phyloP scores from a whole-genome alignment of 2,888 invertebrate species.

The Oasisia sp. region DNA sequence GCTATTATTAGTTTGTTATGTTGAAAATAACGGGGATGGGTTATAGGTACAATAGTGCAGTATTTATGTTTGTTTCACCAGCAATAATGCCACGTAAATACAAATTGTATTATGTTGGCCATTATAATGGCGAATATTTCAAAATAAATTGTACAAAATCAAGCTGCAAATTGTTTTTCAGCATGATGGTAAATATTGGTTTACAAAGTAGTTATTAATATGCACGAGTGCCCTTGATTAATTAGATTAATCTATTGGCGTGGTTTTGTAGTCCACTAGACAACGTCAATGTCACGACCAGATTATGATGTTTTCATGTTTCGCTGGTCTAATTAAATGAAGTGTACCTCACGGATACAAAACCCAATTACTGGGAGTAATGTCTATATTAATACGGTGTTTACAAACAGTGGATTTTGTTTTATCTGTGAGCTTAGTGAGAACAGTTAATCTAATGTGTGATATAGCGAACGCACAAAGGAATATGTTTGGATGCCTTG shows the following conservation, averaged over 20 bases:
- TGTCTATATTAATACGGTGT: background rate
- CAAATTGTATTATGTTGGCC: too few species aligned
- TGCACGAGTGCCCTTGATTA: background rate
- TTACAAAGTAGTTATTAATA: background rate
- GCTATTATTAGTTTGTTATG: too few species aligned
- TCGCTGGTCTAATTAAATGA: too few species aligned
- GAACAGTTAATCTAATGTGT: background rate
- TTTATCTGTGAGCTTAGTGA: background rate
- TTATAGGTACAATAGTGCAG: background rate
- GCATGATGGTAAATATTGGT: background rate
- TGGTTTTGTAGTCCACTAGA: background rate
- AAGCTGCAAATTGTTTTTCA: background rate
- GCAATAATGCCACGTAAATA: background rate
- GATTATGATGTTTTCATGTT: background rate
- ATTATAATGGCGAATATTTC: too few species aligned
- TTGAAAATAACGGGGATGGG: background rate
- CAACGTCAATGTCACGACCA: background rate
- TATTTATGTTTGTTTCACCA: background rate
- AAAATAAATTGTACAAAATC: background rate
- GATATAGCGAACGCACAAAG: background rate
- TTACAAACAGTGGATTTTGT: background rate
- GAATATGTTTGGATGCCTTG: background rate
- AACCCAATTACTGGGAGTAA: background rate
- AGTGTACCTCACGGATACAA: too few species aligned
- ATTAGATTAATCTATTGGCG: background rate